Evolutionary conservation across 2,113 vertebrate species (phyloP), one percentile per base, ranked within the genome.

Genomic region (Reinhardtius hippoglossoides): DNA sequence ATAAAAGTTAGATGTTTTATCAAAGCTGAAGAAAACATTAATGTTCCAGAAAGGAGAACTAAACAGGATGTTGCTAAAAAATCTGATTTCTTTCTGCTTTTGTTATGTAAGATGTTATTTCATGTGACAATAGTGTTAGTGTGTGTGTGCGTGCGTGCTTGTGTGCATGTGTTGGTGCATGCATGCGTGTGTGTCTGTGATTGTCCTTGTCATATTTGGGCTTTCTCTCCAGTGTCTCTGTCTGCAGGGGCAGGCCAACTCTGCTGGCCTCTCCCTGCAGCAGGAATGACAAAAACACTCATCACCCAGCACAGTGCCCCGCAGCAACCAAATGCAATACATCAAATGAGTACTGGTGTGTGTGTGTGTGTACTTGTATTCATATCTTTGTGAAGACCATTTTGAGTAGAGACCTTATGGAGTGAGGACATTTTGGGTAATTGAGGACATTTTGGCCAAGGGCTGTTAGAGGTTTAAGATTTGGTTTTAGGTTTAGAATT

Each of bases 241-340:
- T 35, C 35, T 48, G 54, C 21, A 44, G 65, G 48, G 57, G 8
- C n/a, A 61, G 57, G 46, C 50, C 15, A 1, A 66, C 56, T 73
- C 70, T 67, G 20, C 56, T 67, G 44, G 24, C 67, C 56, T 71
- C 55, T 72, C 56, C 56, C 55, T 67, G 62, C 73, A 64, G 66
- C 71, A 61, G 26, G 57, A 2, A 68, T 68, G 31, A 78, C 75
- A 70, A 60, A 78, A 71, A 37, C 71, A 79, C 54, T 70, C 71
- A 78, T 74, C 70, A 74, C 14, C n/a, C 54, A 18, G 31, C 54
- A 64, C 65, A 55, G 9, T 48, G 27, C 63, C 68, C 60, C 54
- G 21, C 3, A 6, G 61, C 44, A 57, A 54, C 26, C 44, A 42
- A 67, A 48, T n/a, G 15, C 50, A 69, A 59, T 58, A 52, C 48